phyloP scores from a whole-genome alignment of 2,888 invertebrate species.

The Acrobasis repandana region DNA sequence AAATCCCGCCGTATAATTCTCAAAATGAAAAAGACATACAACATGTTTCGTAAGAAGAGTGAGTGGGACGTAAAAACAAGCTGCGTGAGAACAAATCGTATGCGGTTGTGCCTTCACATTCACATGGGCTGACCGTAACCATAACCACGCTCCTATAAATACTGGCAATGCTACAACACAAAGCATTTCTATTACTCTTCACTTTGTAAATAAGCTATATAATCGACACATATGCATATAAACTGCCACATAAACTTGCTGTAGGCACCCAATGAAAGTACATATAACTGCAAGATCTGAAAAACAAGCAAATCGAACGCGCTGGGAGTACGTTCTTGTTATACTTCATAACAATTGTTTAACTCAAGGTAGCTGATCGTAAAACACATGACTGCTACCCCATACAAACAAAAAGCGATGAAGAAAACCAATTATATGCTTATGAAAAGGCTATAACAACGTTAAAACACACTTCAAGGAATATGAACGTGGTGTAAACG shows the following conservation, averaged over 20 bases:
- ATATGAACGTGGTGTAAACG: neutral
- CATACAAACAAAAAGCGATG: slow-evolving; percentile 66
- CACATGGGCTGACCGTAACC: slow-evolving; percentile 53
- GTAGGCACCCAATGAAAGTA: neutral
- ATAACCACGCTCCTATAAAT: slow-evolving; percentile 54
- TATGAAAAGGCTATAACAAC: slow-evolving; percentile 53
- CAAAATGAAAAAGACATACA: slow-evolving; percentile 49
- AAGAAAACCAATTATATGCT: slow-evolving; percentile 76
- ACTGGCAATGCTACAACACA: slow-evolving; percentile 51
- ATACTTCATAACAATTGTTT: slow-evolving; percentile 30
- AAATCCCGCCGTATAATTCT: slow-evolving; percentile 44
- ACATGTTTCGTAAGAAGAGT: slow-evolving; percentile 39
- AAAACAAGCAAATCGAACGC: slow-evolving; percentile 14
- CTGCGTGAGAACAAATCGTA: slow-evolving; percentile 68
- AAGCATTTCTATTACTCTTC: slow-evolving; percentile 51
- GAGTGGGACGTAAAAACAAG: slow-evolving; percentile 58
- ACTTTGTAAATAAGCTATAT: slow-evolving; percentile 55
- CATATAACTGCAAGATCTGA: neutral
- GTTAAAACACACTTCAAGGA: slow-evolving; percentile 29
- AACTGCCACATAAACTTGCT: slow-evolving; percentile 14
- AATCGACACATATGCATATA: slow-evolving; percentile 10
- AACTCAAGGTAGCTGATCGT: slow-evolving; percentile 50
- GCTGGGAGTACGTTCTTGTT: slow-evolving; percentile 14
- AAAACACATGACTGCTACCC: slow-evolving; percentile 53
- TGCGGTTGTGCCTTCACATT: slow-evolving; percentile 59